Percentiles rank a stretch among this genome's conserved stretches.
Evolutionary conservation across 1,140 invertebrate species (phyloP).

Genomic region (Drosophila sp.): DNA sequence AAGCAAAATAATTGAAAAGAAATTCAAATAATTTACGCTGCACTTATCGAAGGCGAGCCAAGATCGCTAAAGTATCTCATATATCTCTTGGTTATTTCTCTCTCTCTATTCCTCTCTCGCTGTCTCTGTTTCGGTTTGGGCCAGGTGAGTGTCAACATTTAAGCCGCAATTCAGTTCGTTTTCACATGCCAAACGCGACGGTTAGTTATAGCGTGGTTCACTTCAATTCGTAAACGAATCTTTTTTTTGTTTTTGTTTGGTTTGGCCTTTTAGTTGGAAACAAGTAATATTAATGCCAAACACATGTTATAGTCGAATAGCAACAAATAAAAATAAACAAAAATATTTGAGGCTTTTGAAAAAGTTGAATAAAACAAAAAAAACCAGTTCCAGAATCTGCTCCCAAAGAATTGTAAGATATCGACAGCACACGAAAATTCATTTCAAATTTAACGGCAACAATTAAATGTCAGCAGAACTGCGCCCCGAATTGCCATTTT

Average conservation of each 20-base stretch:
- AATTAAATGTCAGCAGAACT: slow-evolving; percentile 67
- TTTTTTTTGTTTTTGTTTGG: background rate
- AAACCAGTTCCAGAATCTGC: slow-evolving; percentile 50
- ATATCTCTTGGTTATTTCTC: slow-evolving; percentile 10
- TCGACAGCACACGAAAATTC: slow-evolving; percentile 30
- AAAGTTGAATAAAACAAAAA: slow-evolving; percentile 38
- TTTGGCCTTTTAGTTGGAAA: background rate
- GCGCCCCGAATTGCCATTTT: slow-evolving; percentile 56
- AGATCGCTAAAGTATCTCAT: slow-evolving; percentile 51
- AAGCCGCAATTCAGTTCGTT: slow-evolving; percentile 47
- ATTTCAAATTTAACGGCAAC: slow-evolving; percentile 50
- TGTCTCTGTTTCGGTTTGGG: slow-evolving; percentile 32
- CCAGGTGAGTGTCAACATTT: slow-evolving; percentile 36
- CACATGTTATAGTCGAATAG: slow-evolving; percentile 39
- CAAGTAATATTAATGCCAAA: slow-evolving; percentile 59
- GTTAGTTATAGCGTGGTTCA: slow-evolving; percentile 33
- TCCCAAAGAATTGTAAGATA: slow-evolving; percentile 64
- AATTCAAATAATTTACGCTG: slow-evolving; percentile 67
- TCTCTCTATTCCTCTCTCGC: slow-evolving; percentile 1
- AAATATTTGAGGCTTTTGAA: slow-evolving; percentile 25
- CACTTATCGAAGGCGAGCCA: slow-evolving; percentile 62
- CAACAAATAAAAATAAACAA: slow-evolving; percentile 54
- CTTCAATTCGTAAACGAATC: slow-evolving; percentile 9
- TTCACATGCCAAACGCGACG: slow-evolving; percentile 50
- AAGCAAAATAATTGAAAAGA: slow-evolving; percentile 69